These are phyloP conservation scores for Neoscelio sp. DNA, from an alignment of 2,888 invertebrate genomes.

Conservation along the genomic window DNA sequence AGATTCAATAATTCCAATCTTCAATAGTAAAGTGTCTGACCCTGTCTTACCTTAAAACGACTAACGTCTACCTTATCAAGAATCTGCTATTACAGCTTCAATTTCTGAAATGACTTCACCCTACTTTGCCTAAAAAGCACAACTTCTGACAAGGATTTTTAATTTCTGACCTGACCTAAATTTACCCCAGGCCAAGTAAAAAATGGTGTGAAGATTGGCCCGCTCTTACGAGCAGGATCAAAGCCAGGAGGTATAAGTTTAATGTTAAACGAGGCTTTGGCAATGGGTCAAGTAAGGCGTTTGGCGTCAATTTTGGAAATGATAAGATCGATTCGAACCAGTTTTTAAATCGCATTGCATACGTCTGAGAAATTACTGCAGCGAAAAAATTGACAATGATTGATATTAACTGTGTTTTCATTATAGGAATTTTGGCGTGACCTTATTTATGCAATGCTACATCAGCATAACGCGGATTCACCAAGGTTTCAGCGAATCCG, in stretches of 20 bases:
- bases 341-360: neutral
- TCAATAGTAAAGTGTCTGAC: too few relatives aligned
- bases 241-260: neutral
- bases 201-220: neutral
- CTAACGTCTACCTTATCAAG: too few relatives aligned
- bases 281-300: neutral
- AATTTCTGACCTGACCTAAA: conserved; percentile 1
- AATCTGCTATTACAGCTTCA: neutral
- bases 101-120: neutral
- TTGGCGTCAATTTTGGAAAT: neutral
- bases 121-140: neutral
- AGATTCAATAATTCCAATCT: too few relatives aligned
- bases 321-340: neutral
- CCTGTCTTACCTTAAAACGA: too few relatives aligned
- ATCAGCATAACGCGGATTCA: conserved; percentile 5
- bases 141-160: neutral
- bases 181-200: neutral
- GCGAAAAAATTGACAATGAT: conserved; percentile 4
- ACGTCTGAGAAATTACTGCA: too few relatives aligned
- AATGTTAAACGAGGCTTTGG: neutral
- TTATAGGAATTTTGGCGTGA: neutral
- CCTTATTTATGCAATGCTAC: conserved; percentile 7
- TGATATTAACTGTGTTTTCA: conserved; percentile 6
- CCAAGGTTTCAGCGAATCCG: neutral
- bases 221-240: neutral